A percentile compares a stretch with the other conserved stretches of the same genome.
phyloP scores from a whole-genome alignment of 2,888 invertebrate species.

The Muschampia plurimacula region DNA sequence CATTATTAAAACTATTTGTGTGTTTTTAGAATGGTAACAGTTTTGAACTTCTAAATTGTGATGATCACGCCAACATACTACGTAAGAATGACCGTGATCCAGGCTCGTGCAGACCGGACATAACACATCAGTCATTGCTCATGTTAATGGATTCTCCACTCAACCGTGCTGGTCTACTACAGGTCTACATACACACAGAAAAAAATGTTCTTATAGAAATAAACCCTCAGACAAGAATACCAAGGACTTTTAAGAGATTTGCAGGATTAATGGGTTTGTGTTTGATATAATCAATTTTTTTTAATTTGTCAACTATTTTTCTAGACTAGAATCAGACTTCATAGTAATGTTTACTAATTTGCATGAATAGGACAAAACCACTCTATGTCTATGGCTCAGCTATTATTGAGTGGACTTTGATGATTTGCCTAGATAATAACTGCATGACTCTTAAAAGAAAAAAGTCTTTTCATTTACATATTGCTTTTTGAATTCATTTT shows the following conservation, averaged over 20 bases:
- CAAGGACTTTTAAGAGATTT: slow-evolving; percentile 98
- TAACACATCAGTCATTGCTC: slow-evolving; percentile 97
- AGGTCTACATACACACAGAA: slow-evolving; percentile 96
- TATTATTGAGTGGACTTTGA: no score
- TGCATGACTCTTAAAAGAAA: no score
- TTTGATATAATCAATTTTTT: neutral
- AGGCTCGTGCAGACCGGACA: slow-evolving; percentile 97
- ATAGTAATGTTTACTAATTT: no score
- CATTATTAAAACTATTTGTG: neutral
- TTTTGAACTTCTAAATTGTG: slow-evolving; percentile 97
- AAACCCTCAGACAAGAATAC: slow-evolving; percentile 98
- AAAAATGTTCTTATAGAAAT: slow-evolving; percentile 97
- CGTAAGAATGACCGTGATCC: slow-evolving; percentile 95
- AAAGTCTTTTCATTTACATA: no score
- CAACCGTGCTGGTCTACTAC: slow-evolving; percentile 97
- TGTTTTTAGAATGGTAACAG: slow-evolving; percentile 91
- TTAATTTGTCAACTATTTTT: neutral
- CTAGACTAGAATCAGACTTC: no score
- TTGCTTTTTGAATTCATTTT: no score
- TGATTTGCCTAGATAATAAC: no score
- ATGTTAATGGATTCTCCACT: slow-evolving; percentile 99
- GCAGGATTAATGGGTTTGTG: slow-evolving; percentile 97
- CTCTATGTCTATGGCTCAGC: no score
- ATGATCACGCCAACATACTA: slow-evolving; percentile 94
- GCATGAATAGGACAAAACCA: no score